Evolutionary conservation across 2,888 invertebrate genomes (phyloP), one percentile per base, ranked within the genome.

Genomic region (Syrista parreyssii): DNA sequence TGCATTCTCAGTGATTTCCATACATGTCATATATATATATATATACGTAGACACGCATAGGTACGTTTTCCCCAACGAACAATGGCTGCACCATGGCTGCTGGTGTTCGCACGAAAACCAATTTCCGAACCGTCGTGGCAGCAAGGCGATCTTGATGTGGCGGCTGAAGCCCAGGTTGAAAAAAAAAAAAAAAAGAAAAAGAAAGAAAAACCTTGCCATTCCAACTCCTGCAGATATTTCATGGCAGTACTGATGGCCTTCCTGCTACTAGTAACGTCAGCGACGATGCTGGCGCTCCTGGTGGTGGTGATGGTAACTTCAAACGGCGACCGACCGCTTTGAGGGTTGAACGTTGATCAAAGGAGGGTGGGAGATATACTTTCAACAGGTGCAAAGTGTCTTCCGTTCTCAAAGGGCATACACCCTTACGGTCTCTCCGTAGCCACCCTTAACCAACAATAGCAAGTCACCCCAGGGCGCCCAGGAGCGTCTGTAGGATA

Each of bases 321-420:
- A 36, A 74, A 35, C 30, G 74, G 3, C 74, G 33, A 74, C 74
- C 32, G 71, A 71, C 33, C 33, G 71, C 71, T 71, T 71, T 71
- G 71, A 32, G 71, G 71, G 71, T 23, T 33, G 71, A 55, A 55
- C 55, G 55, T 55, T 55, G 55, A 55, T 23, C 55, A 55, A 55
- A 55, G 40, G 40, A 1, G 40, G 1, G 11, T 4, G 40, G 15
- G 55, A 80, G 78, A 80, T 81, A 79, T 80, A 83, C 81, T 86
- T 85, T 86, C 86, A 86, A 86, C 86, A 86, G 86, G 86, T 86
- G 85, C 80, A 86, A 86, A 86, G 82, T 86, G 82, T 83, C 83
- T 80, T 83, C 79, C 79, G 79, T 78, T 81, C 79, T 55, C 55
- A 55, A 55, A 55, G 55, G 55, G 55, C 15, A 2, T 6, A 23